These are phyloP conservation scores for Elysia crispata DNA, from an alignment of 2,888 invertebrate genomes.

Conservation along the genomic window DNA sequence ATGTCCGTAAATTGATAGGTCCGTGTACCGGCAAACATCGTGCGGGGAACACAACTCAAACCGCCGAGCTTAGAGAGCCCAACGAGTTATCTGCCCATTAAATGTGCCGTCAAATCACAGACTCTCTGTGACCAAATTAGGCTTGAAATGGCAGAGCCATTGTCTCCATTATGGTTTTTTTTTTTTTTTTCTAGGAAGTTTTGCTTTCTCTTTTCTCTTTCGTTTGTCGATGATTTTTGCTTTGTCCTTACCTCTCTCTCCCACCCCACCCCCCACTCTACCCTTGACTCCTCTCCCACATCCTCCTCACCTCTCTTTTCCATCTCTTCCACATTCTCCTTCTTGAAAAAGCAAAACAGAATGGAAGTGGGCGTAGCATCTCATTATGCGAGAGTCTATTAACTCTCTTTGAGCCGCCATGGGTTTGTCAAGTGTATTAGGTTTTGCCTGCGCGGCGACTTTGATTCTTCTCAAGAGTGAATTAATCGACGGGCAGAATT, in stretches of 20 bases:
- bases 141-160: no score
- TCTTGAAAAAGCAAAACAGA: neutral
- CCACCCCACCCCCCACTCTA: no score
- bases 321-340: neutral
- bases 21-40: no score
- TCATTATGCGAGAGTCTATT: neutral
- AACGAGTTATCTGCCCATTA: no score
- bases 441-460: neutral
- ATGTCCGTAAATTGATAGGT: no score
- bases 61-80: no score
- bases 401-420: neutral
- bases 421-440: constrained; percentile 17
- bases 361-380: neutral
- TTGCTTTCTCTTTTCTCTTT: neutral
- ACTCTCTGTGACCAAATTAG: no score
- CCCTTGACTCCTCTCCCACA: no score
- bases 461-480: neutral
- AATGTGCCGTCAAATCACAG: no score
- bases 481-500: neutral
- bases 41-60: no score
- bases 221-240: neutral
- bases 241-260: neutral
- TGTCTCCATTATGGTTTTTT: no score
- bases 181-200: no score
- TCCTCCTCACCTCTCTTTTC: neutral